A percentile compares a stretch with the other conserved stretches of the same genome.
Conservation (phyloP, 2,888 invertebrate genomes). For the Mystacides longicornis region DNA sequence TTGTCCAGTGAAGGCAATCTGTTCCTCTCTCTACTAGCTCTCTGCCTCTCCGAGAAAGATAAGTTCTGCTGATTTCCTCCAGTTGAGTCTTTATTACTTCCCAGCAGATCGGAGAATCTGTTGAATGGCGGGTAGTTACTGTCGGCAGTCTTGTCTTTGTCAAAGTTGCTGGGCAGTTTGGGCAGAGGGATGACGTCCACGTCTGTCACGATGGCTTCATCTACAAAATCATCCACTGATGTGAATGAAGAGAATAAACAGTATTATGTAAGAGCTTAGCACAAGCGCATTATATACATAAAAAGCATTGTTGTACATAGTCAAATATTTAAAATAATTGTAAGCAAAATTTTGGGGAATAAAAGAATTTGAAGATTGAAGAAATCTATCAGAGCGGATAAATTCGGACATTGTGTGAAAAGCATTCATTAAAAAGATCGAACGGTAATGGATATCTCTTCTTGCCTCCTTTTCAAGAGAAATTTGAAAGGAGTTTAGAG, state of each 20-base stretch:
- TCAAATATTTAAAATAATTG: no score
- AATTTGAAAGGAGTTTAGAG: no score
- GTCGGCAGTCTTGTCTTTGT: constrained; percentile 37
- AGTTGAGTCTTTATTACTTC: constrained; percentile 30
- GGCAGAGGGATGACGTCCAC: constrained; percentile 58
- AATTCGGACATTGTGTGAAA: no score
- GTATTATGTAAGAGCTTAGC: constrained; percentile 4
- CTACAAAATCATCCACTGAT: constrained; percentile 33
- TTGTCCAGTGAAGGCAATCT: constrained; percentile 27
- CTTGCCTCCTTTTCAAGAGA: no score
- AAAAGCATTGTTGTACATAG: no score
- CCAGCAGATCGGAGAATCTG: constrained; percentile 30
- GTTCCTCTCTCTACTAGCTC: constrained; percentile 36
- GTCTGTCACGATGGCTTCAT: constrained; percentile 56
- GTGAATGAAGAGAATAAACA: constrained; percentile 12
- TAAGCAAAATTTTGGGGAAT: no score
- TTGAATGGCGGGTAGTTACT: constrained; percentile 28
- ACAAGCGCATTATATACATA: no score
- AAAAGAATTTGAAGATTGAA: no score
- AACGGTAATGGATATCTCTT: no score
- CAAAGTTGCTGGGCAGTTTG: constrained; percentile 51
- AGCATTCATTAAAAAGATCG: no score
- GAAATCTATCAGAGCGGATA: no score
- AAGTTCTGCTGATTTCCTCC: constrained; percentile 28
- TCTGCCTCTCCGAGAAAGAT: constrained; percentile 45